Percentiles rank a stretch among this genome's conserved stretches.
Conservation (phyloP, 2,888 invertebrate genomes). For the Ethmia dodecea region DNA sequence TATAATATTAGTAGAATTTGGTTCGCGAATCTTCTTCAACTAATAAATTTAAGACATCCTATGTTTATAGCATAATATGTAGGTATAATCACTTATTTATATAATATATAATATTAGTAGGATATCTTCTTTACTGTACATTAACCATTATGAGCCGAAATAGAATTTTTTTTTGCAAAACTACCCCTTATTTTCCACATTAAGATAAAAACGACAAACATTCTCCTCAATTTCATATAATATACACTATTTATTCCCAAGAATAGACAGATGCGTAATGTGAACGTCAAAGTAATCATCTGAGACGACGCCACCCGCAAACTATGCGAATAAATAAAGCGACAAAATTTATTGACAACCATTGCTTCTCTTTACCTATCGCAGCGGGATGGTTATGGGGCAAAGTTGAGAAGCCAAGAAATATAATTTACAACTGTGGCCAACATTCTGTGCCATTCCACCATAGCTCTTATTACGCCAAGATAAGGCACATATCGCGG, state of each 20-base stretch:
- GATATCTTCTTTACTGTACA: too few relatives aligned
- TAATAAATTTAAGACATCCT: too few relatives aligned
- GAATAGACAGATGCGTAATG: neutral
- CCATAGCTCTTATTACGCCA: neutral
- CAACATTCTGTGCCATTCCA: constrained; percentile 3
- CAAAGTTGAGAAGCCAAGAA: constrained; percentile 49
- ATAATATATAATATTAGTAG: too few relatives aligned
- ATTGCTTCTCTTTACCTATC: constrained; percentile 54
- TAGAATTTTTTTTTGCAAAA: too few relatives aligned
- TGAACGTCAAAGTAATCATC: constrained; percentile 27
- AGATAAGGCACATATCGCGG: constrained; percentile 1
- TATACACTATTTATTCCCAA: neutral
- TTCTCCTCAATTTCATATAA: too few relatives aligned
- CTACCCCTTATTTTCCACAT: too few relatives aligned
- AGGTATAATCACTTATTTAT: too few relatives aligned
- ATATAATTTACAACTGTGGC: constrained; percentile 26
- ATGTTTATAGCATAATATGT: too few relatives aligned
- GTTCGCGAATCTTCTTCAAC: too few relatives aligned
- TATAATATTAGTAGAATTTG: too few relatives aligned
- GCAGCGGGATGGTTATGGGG: constrained; percentile 58
- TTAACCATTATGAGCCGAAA: too few relatives aligned
- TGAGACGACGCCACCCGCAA: constrained; percentile 29
- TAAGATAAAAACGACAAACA: too few relatives aligned
- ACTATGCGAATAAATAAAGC: constrained; percentile 37
- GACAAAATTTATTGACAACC: constrained; percentile 47